Evolutionary conservation across 2,113 vertebrate genomes (phyloP), one percentile per base, ranked within the genome.

Genomic region (Isichthys henryi): DNA sequence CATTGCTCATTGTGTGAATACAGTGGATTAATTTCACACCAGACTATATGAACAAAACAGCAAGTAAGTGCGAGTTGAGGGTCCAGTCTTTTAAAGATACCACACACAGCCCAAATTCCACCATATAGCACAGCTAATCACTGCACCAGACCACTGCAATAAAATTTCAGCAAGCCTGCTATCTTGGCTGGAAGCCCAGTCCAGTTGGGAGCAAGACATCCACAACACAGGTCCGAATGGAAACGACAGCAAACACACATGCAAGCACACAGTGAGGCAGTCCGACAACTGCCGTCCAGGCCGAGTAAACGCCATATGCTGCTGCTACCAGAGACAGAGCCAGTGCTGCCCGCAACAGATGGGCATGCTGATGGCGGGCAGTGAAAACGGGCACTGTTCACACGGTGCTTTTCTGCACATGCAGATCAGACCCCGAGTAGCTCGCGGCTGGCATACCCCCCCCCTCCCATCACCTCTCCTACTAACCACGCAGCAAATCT

Each of bases 121-220:
- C 74, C 74, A 19, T 80, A 43, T 17, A 39, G 74, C 35, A 43
- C 35, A 80, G 74, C 74, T 17, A 62, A 80, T 95, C 94, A 95
- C 94, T 96, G 96, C 96, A 95, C 94, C 96, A 96, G 92, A 95
- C 84, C 93, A 93, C 94, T 93, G 94, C 93, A 93, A 93, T 92
- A 91, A 90, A 90, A 92, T 87, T 93, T 43, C 74, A 80, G 74
- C 10, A 80, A 43, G 74, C 35, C 7, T 43, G 35, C 35, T 3
- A 43, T 39, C 74, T 43, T 80, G 74, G 74, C 74, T 43, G 74
- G 35, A 80, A 80, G 35, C 35, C 89, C 94, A 94, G 21, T 90
- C 89, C 86, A 90, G 6, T 48, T 23, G 17, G 23, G 82, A 84
- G 39, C 45, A 74, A 45, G 39, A 46, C 39, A 58, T 39, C 49